Base-by-base conservation (phyloP, 2,888 invertebrate species). In the Caenorhabditis sp. region DNA sequence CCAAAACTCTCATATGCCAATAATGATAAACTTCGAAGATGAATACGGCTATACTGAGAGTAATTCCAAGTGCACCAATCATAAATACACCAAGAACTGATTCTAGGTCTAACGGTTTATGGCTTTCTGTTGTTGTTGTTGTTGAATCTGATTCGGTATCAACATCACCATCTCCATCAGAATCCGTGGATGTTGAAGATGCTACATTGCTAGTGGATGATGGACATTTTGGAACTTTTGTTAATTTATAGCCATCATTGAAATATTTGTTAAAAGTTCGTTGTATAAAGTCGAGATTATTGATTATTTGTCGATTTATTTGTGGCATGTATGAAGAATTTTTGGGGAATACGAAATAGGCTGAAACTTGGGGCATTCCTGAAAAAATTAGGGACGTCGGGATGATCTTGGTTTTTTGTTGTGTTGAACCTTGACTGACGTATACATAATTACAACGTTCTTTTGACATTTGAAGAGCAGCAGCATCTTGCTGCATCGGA, bases 401-500 rank as follows among this genome's bases (percentile, higher is more conserved):
- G 31, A 57, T 20, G 17, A 20, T 14, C 17, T 25, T 12, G 8
- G 20, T 62, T 20, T 27, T 20, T 25, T 7, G 8, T 53, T 17
- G 56, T 4, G 4, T 14, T 23, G 20, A 31, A 76, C 78, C 82
- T 49, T 83, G 69, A 23, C 74, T 81, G 14, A 83, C 78, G 57
- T 81, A 83, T 10, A 83, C 80, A 25, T 79, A 65, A 53, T 82
- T 80, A 57, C 83, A 83, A 23, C 78, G 58, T 49, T 78, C 61
- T 53, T 67, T 74, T 20, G 70, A 70, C 73, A 82, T 70, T 70
- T 80, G 81, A 75, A 82, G 73, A 12, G 81, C 81, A 20, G 78
- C 27, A 1, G 75, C 70, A 60, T 83, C 83, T 59, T 81, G 78
- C 62, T 82, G 81, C 43, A 81, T 82, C 10, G 83, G 83, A 25